phyloP scores from a whole-genome alignment of 2,113 vertebrate genomes.

The Pholis gunnellus region DNA sequence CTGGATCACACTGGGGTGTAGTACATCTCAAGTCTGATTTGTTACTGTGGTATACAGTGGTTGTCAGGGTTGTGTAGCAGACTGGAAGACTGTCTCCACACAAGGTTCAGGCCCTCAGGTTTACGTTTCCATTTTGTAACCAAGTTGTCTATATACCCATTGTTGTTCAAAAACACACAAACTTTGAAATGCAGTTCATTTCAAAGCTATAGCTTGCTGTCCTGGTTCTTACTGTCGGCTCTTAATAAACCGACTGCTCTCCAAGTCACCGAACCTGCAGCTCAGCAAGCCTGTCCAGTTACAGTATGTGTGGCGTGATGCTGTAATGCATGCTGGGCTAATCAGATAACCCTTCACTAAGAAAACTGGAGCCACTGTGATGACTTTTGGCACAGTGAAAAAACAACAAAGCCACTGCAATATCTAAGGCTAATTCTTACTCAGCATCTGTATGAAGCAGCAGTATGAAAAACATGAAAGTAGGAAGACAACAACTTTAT shows the following conservation, averaged over 20 bases:
- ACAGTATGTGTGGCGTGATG: not conserved
- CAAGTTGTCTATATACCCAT: not conserved
- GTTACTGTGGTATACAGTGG: not conserved
- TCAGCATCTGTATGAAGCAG: not conserved
- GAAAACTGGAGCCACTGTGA: not conserved
- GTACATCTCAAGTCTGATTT: conserved; percentile 10
- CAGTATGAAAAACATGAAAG: not conserved
- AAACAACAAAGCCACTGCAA: not conserved
- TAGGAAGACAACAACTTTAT: not conserved
- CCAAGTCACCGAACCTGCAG: not conserved
- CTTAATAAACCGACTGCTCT: conserved; percentile 8
- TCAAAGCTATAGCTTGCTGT: not conserved
- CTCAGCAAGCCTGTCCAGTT: not conserved
- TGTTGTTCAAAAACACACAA: not conserved
- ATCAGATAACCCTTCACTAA: not conserved
- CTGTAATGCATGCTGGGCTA: not conserved
- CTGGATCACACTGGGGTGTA: conserved; percentile 10
- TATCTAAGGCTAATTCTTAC: not conserved
- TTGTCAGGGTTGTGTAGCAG: not conserved
- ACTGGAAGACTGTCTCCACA: not conserved
- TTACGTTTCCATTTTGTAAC: not conserved
- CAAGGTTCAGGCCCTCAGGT: not conserved
- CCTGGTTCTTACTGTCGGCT: not conserved
- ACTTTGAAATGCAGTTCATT: not conserved
- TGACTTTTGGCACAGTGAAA: not conserved